Conservation (phyloP, 92 coral and sea anemone genomes). For the Porites lobata region DNA sequence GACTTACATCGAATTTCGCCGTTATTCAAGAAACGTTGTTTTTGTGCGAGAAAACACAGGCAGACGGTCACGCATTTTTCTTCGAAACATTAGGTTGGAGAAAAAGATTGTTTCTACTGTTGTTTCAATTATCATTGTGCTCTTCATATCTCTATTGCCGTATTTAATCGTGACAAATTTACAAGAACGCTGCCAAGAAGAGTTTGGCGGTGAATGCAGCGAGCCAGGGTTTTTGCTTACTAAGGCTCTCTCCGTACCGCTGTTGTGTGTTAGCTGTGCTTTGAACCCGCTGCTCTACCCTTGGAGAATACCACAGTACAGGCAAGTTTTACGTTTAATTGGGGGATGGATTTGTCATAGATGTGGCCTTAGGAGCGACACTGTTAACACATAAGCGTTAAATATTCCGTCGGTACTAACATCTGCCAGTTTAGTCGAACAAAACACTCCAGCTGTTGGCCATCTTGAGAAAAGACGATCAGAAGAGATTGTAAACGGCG, state of each 20-base stretch:
- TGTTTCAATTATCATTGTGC: slow-evolving; percentile 53
- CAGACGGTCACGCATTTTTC: slow-evolving; percentile 10
- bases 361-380: no score
- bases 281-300: no score
- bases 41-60: slow-evolving; percentile 33
- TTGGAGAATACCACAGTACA: no score
- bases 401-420: no score
- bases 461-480: no score
- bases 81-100: slow-evolving; percentile 57
- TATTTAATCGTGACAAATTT: slow-evolving; percentile 58
- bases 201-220: slow-evolving; percentile 1
- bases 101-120: slow-evolving; percentile 69
- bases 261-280: slow-evolving; percentile 46
- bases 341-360: no score
- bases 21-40: slow-evolving; percentile 68
- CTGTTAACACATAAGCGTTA: no score
- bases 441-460: no score
- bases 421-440: no score
- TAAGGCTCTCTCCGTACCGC: slow-evolving; percentile 52
- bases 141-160: slow-evolving; percentile 68
- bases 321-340: no score
- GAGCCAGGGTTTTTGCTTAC: slow-evolving; percentile 3
- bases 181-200: slow-evolving; percentile 45
- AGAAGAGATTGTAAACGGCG: no score
- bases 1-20: slow-evolving; percentile 71